These are phyloP conservation scores for Anas capensis DNA, from an alignment of 2,797 vertebrate genomes.

Conservation along the genomic window DNA sequence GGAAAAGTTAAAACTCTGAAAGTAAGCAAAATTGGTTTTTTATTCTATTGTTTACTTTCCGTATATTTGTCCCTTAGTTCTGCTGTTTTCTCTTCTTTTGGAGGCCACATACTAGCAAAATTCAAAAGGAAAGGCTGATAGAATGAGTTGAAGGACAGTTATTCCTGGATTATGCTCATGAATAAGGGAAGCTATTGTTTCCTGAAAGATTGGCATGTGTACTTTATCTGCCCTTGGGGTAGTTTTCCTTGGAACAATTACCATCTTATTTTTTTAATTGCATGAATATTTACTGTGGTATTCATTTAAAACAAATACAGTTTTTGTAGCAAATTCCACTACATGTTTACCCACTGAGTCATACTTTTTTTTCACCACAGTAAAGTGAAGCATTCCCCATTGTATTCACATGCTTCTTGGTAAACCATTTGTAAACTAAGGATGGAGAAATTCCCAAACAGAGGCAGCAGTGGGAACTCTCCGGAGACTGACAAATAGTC, in stretches of 20 bases:
- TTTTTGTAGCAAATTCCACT: slow-evolving; percentile 68
- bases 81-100: slow-evolving; percentile 16
- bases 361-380: not conserved
- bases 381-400: slow-evolving; percentile 10
- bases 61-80: not conserved
- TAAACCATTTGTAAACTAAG: slow-evolving; percentile 42
- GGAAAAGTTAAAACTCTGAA: not conserved
- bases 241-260: slow-evolving; percentile 66
- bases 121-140: slow-evolving; percentile 25
- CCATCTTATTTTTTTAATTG: slow-evolving; percentile 54
- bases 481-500: slow-evolving; percentile 38
- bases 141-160: slow-evolving; percentile 52
- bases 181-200: slow-evolving; percentile 57
- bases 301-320: slow-evolving; percentile 64
- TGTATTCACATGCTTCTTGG: slow-evolving; percentile 57
- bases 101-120: slow-evolving; percentile 29
- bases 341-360: slow-evolving; percentile 51
- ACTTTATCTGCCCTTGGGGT: slow-evolving; percentile 55
- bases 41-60: not conserved
- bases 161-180: slow-evolving; percentile 41
- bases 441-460: slow-evolving; percentile 52
- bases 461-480: slow-evolving; percentile 46
- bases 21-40: not conserved
- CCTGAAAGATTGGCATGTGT: slow-evolving; percentile 44
- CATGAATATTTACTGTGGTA: slow-evolving; percentile 73